phyloP scores from a whole-genome alignment of 2,113 vertebrate genomes.

The Sialia sialis region DNA sequence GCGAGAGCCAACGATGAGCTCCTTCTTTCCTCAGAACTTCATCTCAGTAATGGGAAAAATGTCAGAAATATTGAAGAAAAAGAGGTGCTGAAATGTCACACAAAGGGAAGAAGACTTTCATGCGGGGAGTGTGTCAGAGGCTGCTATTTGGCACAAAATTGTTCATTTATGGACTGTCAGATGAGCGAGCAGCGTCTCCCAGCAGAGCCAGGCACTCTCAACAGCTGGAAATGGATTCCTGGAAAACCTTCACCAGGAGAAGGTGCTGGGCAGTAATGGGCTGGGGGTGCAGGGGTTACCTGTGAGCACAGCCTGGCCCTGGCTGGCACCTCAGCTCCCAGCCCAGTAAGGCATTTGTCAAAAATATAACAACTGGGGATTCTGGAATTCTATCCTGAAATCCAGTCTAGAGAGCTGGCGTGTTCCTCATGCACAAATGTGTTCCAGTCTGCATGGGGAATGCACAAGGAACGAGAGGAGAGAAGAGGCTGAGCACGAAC shows the following conservation, averaged over 20 bases:
- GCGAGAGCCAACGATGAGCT: not conserved
- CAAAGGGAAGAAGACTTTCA: not conserved
- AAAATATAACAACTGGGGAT: no score
- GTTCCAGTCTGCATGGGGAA: no score
- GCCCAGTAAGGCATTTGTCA: no score
- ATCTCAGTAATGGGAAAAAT: not conserved
- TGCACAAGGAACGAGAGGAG: no score
- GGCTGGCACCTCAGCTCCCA: rapidly evolving
- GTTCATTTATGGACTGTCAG: not conserved
- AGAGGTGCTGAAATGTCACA: not conserved
- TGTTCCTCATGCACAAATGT: no score
- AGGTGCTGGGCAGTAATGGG: not conserved
- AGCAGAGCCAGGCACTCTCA: not conserved
- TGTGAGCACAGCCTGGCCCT: rapidly evolving
- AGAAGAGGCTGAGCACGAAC: no score
- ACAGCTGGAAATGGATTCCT: not conserved
- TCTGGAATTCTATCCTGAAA: no score
- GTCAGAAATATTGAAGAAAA: not conserved
- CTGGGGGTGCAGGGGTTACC: not conserved
- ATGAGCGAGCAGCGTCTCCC: not conserved
- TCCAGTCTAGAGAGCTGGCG: no score
- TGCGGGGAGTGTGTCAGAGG: not conserved
- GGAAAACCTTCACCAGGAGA: not conserved
- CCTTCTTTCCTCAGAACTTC: not conserved
- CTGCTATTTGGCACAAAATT: not conserved